phyloP scores from a whole-genome alignment of 1,140 invertebrate species.

The Drosophila dunni region DNA sequence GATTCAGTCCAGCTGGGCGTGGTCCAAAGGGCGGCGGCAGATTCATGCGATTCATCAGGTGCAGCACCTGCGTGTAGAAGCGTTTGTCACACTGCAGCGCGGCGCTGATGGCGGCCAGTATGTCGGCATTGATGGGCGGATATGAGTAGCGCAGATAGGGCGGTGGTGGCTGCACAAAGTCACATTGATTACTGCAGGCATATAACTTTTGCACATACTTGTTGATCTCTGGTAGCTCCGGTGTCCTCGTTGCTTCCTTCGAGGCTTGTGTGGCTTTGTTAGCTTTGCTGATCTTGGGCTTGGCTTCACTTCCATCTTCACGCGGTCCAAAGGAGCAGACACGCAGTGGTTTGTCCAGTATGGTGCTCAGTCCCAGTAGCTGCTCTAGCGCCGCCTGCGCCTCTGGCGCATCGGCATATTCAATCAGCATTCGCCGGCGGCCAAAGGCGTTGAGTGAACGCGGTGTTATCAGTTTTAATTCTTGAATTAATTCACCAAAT shows the following conservation, averaged over 20 bases:
- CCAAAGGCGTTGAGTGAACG: conserved; percentile 57
- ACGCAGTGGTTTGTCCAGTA: conserved; percentile 61
- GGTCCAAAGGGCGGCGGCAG: conserved; percentile 92
- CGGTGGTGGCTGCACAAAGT: conserved; percentile 90
- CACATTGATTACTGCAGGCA: conserved; percentile 88
- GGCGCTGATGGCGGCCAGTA: conserved; percentile 92
- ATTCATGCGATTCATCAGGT: conserved; percentile 98
- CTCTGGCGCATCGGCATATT: conserved; percentile 46
- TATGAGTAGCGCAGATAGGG: conserved; percentile 90
- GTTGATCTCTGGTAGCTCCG: conserved; percentile 85
- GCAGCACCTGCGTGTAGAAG: conserved; percentile 95
- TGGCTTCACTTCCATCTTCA: neutral
- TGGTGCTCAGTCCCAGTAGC: conserved; percentile 43
- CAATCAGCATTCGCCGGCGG: conserved; percentile 54
- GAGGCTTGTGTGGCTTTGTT: conserved; percentile 56
- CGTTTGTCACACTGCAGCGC: conserved; percentile 90
- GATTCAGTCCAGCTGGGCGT: conserved; percentile 1
- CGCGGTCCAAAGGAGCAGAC: conserved; percentile 53
- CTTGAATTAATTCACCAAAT: conserved; percentile 57
- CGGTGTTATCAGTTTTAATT: conserved; percentile 53
- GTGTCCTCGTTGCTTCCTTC: neutral
- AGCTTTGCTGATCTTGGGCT: conserved; percentile 13
- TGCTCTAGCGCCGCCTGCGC: conserved; percentile 54
- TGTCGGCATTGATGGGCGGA: conserved; percentile 89
- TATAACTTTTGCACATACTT: conserved; percentile 89